phyloP scores from a whole-genome alignment of 2,797 vertebrate species.

The Numenius phaeopus region DNA sequence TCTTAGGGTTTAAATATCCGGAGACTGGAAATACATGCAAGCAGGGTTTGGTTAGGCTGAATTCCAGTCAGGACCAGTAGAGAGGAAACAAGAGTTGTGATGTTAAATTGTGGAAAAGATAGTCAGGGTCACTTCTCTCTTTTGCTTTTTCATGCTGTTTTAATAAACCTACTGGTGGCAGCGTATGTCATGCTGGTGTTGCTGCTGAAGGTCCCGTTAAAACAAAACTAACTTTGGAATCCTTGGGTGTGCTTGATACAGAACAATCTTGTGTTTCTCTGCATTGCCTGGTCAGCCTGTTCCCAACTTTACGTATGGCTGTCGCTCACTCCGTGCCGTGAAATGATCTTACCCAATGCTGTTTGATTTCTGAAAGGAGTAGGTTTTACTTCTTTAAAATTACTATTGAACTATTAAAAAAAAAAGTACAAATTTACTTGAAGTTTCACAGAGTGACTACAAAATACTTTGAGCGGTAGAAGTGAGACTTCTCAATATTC shows the following conservation, averaged over 20 bases:
- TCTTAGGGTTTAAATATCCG: conserved; percentile 5
- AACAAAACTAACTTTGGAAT: not conserved
- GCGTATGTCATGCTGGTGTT: not conserved
- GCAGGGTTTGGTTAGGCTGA: not conserved
- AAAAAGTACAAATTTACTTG: not conserved
- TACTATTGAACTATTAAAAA: not conserved
- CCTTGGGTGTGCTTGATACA: not conserved
- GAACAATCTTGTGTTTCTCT: not conserved
- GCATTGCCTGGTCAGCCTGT: not conserved
- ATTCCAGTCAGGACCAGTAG: not conserved
- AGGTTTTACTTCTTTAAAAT: not conserved
- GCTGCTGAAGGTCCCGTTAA: not conserved
- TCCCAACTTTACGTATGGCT: not conserved
- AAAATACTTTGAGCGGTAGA: not conserved
- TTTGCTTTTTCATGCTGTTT: not conserved
- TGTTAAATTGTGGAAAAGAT: not conserved
- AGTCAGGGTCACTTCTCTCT: not conserved
- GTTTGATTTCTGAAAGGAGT: not conserved
- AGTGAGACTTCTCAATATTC: not conserved
- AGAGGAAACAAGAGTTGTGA: not conserved
- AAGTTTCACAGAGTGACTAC: not conserved
- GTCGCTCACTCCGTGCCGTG: not conserved
- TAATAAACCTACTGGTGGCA: not conserved
- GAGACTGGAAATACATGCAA: not conserved
- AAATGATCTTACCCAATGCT: not conserved